phyloP scores from a whole-genome alignment of 53 echinoderm and acorn worm species.

The Glandiceps talaboti region DNA sequence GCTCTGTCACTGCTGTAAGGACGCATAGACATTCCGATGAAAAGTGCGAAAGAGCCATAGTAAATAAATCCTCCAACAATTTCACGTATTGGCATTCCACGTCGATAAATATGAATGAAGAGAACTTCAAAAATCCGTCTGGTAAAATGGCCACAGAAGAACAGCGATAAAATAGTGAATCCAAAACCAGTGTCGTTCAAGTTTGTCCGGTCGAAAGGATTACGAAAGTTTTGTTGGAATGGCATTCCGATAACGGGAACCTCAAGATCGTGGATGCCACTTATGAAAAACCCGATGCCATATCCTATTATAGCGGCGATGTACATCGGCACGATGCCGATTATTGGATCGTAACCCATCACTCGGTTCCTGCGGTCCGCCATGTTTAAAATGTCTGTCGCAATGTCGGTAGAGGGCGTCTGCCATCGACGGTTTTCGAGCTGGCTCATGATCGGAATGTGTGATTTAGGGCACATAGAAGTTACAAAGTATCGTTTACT shows the following conservation, averaged over 20 bases:
- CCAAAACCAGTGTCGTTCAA: neutral
- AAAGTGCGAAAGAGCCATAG: conserved; percentile 29
- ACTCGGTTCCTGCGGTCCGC: no score
- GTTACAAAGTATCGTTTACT: no score
- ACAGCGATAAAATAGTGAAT: neutral
- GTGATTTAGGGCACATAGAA: no score
- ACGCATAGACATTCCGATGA: conserved; percentile 28
- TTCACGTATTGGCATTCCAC: conserved; percentile 14
- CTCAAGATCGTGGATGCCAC: neutral
- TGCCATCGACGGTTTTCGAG: no score
- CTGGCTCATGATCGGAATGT: no score
- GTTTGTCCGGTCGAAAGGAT: neutral
- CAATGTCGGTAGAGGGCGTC: no score
- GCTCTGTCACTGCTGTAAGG: conserved; percentile 25
- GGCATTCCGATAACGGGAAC: neutral
- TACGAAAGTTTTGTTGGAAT: neutral
- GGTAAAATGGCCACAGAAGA: conserved; percentile 21
- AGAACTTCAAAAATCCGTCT: conserved; percentile 27
- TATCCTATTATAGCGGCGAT: neutral
- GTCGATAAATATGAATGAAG: conserved; percentile 23
- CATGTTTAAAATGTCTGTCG: no score
- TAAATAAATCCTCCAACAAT: conserved; percentile 25
- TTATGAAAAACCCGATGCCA: neutral
- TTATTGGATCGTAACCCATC: no score
- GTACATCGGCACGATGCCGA: neutral